Percentiles rank a stretch among this genome's conserved stretches.
Conservation (phyloP, 1,140 invertebrate species). For the Stenopsyche tienmushanensis region DNA sequence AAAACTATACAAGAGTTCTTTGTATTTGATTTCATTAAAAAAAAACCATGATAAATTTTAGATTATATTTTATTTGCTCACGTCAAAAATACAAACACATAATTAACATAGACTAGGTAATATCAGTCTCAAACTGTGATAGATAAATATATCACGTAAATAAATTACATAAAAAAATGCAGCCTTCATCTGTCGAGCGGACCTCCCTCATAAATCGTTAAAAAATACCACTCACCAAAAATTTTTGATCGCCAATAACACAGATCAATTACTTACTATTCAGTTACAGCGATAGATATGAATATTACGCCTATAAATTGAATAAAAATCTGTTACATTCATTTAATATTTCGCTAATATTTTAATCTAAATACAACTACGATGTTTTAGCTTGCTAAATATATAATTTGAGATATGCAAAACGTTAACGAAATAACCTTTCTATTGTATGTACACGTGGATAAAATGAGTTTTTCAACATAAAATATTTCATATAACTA, state of each 20-base stretch:
- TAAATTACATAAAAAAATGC: slow-evolving; percentile 2
- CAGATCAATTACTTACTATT: neutral
- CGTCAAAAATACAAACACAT: slow-evolving; percentile 23
- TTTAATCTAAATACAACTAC: neutral
- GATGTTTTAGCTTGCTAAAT: too few species aligned
- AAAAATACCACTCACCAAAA: slow-evolving; percentile 10
- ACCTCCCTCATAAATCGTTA: neutral
- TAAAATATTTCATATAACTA: too few species aligned
- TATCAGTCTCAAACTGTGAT: slow-evolving; percentile 30
- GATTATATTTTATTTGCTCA: slow-evolving; percentile 10
- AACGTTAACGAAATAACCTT: too few species aligned
- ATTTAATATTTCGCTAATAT: neutral
- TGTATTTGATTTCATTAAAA: too few species aligned
- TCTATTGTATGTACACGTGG: too few species aligned
- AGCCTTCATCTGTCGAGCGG: neutral
- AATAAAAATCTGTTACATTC: neutral
- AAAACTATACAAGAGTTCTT: too few species aligned
- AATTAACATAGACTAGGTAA: slow-evolving; percentile 22
- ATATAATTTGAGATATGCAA: too few species aligned
- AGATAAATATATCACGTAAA: slow-evolving; percentile 20
- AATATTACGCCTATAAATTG: too few species aligned
- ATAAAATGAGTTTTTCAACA: too few species aligned
- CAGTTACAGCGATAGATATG: too few species aligned
- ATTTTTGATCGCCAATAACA: too few species aligned
- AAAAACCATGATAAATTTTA: too few species aligned